Evolutionary conservation across 2,113 vertebrate species (phyloP).

Genomic region (Atlantisia rogersi): DNA sequence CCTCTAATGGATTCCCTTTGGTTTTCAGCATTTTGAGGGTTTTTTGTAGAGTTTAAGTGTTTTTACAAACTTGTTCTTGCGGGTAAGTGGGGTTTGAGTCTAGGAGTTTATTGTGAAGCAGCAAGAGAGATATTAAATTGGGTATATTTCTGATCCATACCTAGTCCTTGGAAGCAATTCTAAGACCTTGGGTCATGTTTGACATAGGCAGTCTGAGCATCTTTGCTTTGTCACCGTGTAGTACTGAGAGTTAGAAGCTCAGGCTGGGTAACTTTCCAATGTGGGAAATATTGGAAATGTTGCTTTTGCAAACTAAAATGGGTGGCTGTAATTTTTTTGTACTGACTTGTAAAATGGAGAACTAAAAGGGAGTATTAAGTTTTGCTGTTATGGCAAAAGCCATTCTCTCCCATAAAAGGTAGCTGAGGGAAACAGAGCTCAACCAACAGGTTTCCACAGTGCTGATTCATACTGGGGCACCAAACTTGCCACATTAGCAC

Average conservation of each 20-base stretch:
- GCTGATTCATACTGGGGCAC: too few species aligned
- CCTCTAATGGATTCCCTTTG: not conserved
- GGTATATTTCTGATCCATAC: not conserved
- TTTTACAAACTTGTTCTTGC: not conserved
- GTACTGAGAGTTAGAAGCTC: not conserved
- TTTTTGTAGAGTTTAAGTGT: not conserved
- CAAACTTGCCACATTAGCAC: too few species aligned
- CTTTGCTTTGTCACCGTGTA: not conserved
- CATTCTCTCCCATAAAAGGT: too few species aligned
- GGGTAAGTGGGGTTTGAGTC: not conserved
- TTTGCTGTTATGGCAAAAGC: too few species aligned
- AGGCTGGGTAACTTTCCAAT: not conserved
- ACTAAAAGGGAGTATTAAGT: too few species aligned
- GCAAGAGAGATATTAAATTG: not conserved
- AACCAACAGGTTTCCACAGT: too few species aligned
- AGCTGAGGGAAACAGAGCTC: too few species aligned
- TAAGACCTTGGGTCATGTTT: accelerated
- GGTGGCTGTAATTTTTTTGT: too few species aligned
- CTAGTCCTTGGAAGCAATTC: not conserved
- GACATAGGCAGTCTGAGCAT: not conserved
- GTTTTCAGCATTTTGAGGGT: not conserved
- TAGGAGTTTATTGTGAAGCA: not conserved
- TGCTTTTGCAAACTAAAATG: too few species aligned
- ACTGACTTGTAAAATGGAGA: too few species aligned
- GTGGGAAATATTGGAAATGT: too few species aligned